phyloP scores from a whole-genome alignment of 1,140 invertebrate species.

The Cydia splendana region DNA sequence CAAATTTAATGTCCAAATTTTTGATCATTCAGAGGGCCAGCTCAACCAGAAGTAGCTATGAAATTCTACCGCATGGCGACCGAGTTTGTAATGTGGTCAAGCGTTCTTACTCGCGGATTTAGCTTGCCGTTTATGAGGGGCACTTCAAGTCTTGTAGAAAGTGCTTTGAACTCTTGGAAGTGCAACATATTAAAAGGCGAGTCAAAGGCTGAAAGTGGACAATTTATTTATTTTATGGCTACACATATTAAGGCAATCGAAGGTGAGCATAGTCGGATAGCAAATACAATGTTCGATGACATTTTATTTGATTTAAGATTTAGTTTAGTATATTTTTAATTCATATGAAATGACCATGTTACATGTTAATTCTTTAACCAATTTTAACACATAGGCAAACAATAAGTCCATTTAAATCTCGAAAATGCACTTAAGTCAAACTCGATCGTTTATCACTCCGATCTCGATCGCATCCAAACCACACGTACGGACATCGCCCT shows the following conservation, averaged over 20 bases:
- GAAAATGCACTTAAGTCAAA: background rate
- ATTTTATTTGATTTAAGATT: no score
- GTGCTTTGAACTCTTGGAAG: background rate
- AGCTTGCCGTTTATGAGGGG: background rate
- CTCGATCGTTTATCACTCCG: conserved; percentile 11
- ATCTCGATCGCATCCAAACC: conserved; percentile 31
- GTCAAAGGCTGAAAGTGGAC: background rate
- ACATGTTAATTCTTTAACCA: background rate
- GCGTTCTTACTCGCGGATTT: background rate
- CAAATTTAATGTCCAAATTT: no score
- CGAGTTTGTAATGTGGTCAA: background rate
- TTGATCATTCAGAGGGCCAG: no score
- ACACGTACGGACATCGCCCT: conserved; percentile 39
- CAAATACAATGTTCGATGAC: no score
- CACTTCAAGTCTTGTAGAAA: background rate
- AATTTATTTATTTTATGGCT: no score
- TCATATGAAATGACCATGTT: no score
- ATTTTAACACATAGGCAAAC: background rate
- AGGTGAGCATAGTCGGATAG: no score
- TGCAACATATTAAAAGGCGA: background rate
- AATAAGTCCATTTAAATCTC: background rate
- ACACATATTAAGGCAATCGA: background rate
- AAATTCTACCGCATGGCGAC: background rate
- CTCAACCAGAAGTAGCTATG: no score
- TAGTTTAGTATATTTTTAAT: no score